Conservation (phyloP, 2,888 invertebrate genomes). For the Smittia aterrima region DNA sequence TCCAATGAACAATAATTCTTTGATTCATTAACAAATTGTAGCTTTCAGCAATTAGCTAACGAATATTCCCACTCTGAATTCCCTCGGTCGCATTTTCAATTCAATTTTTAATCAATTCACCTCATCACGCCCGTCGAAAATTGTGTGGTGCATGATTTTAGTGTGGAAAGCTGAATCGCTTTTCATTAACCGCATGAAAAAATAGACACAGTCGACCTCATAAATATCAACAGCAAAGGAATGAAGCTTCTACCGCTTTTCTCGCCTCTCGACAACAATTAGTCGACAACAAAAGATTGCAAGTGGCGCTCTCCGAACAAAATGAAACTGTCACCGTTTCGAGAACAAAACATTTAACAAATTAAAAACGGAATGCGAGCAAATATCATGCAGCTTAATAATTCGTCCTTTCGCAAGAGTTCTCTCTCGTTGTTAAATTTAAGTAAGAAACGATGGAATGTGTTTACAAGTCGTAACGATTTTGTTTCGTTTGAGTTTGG, state of each 20-base stretch:
- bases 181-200: background rate
- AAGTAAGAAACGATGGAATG: background rate
- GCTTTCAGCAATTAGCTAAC: constrained; percentile 1
- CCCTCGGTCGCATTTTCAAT: background rate
- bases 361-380: constrained; percentile 36
- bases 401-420: background rate
- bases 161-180: background rate
- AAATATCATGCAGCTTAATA: constrained; percentile 5
- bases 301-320: constrained; percentile 17
- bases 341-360: constrained; percentile 31
- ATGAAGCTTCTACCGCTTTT: background rate
- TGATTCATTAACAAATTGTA: background rate
- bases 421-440: too few relatives aligned
- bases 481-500: too few relatives aligned
- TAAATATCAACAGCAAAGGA: too few relatives aligned
- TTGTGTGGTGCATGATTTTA: too few relatives aligned
- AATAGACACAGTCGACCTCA: background rate
- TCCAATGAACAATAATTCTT: background rate
- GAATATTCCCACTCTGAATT: background rate
- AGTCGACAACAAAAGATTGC: constrained; percentile 4
- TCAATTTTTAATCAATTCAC: constrained; percentile 9
- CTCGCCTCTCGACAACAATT: constrained; percentile 4
- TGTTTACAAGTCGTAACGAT: background rate
- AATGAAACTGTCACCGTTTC: constrained; percentile 30
- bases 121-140: background rate